Evolutionary conservation across 2,113 vertebrate species (phyloP).

Genomic region (Tragelaphus imberbis): DNA sequence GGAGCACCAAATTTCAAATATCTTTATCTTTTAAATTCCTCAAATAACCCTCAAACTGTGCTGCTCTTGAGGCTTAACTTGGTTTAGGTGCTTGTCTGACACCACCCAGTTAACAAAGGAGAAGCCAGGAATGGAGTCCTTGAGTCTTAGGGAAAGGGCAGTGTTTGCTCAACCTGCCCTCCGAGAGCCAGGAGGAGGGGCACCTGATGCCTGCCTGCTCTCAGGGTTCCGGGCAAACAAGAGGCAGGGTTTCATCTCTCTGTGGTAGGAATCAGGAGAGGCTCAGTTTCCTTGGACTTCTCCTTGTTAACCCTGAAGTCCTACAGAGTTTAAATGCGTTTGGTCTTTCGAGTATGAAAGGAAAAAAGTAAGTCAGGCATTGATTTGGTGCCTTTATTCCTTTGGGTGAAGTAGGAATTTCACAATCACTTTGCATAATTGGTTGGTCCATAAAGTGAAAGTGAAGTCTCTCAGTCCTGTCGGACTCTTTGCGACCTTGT

Average conservation of each 20-base stretch:
- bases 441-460: neutral
- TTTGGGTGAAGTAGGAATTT: neutral
- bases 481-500: too few species aligned
- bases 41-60: neutral
- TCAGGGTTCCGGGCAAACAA: neutral
- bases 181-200: neutral
- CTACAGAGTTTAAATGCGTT: neutral
- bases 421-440: neutral
- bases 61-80: neutral
- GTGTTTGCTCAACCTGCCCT: neutral
- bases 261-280: neutral
- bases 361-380: neutral
- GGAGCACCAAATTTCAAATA: neutral
- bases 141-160: neutral
- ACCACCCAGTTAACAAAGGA: neutral
- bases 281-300: neutral
- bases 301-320: neutral
- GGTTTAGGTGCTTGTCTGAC: neutral
- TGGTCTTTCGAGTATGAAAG: neutral
- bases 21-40: neutral
- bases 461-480: too few species aligned
- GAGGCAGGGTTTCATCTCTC: neutral
- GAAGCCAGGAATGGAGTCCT: neutral
- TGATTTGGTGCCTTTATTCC: neutral
- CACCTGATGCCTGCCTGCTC: accelerated